Evolutionary conservation across 2,797 vertebrate genomes (phyloP).

Genomic region (Falco naumanni): DNA sequence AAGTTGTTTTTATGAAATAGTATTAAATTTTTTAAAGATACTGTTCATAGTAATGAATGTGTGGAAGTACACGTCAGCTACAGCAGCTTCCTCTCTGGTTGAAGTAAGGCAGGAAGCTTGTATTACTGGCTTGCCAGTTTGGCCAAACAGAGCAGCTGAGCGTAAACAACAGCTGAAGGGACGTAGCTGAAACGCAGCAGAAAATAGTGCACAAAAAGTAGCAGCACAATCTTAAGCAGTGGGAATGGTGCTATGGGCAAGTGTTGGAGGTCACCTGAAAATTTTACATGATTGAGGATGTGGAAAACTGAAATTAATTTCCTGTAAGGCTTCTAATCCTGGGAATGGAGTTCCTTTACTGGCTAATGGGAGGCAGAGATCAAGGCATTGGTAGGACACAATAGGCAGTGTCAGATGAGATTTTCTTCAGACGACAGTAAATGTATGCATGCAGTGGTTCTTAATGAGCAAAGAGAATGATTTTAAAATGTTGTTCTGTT

Average conservation of each 20-base stretch:
- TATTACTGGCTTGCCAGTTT: not conserved
- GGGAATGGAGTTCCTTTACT: not conserved
- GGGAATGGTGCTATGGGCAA: not conserved
- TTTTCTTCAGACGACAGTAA: conserved; percentile 16
- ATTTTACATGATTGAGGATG: not conserved
- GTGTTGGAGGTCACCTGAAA: conserved; percentile 23
- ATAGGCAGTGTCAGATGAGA: not conserved
- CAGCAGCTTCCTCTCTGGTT: conserved; percentile 19
- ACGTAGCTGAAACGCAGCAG: not conserved
- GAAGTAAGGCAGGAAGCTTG: conserved; percentile 39
- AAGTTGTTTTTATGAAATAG: not conserved
- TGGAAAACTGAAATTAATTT: conserved; percentile 41
- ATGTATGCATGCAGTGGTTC: fast-evolving
- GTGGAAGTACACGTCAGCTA: conserved; percentile 48
- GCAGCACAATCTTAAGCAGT: not conserved
- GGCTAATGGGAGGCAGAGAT: not conserved
- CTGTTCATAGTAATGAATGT: conserved; percentile 2
- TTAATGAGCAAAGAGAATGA: not conserved
- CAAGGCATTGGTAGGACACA: not conserved
- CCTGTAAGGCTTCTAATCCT: conserved; percentile 8
- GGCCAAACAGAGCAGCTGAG: not conserved
- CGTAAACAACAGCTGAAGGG: not conserved
- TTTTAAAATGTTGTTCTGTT: not conserved
- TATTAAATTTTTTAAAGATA: not conserved
- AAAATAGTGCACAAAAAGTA: not conserved